Evolutionary conservation across 92 coral and sea anemone genomes (phyloP).

Genomic region (Palythoa caribaeorum): DNA sequence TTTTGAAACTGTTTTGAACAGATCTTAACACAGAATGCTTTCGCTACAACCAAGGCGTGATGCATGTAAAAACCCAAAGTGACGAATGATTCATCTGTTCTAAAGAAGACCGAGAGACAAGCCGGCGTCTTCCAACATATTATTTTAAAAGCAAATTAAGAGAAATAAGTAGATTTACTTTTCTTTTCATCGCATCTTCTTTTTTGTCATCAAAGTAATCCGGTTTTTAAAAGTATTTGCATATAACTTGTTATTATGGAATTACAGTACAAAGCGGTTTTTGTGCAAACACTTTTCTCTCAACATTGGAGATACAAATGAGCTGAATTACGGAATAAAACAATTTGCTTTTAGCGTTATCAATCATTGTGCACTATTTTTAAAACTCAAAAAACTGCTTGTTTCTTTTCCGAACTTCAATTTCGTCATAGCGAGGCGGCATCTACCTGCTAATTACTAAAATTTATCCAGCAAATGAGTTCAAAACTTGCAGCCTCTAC

Average conservation of each 20-base stretch:
- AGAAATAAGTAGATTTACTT: not conserved
- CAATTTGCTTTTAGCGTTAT: slow-evolving; percentile 19
- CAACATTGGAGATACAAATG: not conserved
- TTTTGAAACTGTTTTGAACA: not conserved
- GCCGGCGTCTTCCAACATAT: not conserved
- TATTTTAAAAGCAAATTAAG: not conserved
- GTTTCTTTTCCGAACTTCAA: not conserved
- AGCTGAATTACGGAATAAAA: not conserved
- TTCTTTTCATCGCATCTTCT: not conserved
- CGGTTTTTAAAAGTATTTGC: not conserved
- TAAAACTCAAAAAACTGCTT: not conserved
- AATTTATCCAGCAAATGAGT: not conserved
- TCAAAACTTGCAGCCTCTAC: not conserved
- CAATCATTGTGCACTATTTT: slow-evolving; percentile 7
- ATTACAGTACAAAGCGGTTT: not conserved
- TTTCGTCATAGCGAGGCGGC: slow-evolving; percentile 10
- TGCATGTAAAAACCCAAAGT: not conserved
- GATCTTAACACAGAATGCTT: too few relatives aligned
- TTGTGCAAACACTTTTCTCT: not conserved
- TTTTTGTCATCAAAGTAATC: not conserved
- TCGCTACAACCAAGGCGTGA: not conserved
- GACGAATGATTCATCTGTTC: too few relatives aligned
- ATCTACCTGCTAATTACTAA: slow-evolving; percentile 11
- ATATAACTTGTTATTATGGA: not conserved
- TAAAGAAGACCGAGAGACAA: too few relatives aligned